A percentile compares a stretch with the other conserved stretches of the same genome.
These are phyloP conservation scores for Athalia circularis DNA, from an alignment of 2,888 invertebrate genomes.

Conservation along the genomic window DNA sequence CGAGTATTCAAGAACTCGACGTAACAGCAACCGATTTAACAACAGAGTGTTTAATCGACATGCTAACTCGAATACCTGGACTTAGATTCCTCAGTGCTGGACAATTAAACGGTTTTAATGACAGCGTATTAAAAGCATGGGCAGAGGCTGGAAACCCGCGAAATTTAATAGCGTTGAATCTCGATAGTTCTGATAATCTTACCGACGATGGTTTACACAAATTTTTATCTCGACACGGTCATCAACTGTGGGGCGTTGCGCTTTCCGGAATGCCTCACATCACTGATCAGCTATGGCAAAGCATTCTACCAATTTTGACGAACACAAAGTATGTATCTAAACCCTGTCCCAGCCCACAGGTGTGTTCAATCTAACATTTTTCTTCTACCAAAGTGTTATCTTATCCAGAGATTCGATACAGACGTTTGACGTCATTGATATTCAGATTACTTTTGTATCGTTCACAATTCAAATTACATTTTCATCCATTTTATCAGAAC, in stretches of 20 bases:
- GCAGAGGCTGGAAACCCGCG: constrained; percentile 88
- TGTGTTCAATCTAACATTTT: neutral
- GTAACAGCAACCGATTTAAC: constrained; percentile 97
- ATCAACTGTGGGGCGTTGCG: constrained; percentile 90
- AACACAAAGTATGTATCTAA: constrained; percentile 88
- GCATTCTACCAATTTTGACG: constrained; percentile 91
- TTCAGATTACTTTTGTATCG: neutral
- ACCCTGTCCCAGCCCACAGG: neutral
- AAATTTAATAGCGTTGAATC: constrained; percentile 89
- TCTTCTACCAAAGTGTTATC: neutral
- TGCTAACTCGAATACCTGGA: constrained; percentile 90
- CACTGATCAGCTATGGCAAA: constrained; percentile 98
- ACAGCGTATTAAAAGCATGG: constrained; percentile 94
- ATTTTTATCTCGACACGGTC: constrained; percentile 92
- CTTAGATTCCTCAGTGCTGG: constrained; percentile 95
- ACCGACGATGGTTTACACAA: constrained; percentile 94
- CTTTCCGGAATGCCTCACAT: constrained; percentile 98
- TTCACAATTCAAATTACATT: neutral
- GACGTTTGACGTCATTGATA: neutral
- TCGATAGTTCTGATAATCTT: constrained; percentile 96
- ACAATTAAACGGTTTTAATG: constrained; percentile 98
- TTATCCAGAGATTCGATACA: neutral
- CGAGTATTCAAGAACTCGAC: constrained; percentile 94
- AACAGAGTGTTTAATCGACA: constrained; percentile 93
- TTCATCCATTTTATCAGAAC: neutral